phyloP scores from a whole-genome alignment of 2,113 vertebrate species.

The Burhinus bistriatus region DNA sequence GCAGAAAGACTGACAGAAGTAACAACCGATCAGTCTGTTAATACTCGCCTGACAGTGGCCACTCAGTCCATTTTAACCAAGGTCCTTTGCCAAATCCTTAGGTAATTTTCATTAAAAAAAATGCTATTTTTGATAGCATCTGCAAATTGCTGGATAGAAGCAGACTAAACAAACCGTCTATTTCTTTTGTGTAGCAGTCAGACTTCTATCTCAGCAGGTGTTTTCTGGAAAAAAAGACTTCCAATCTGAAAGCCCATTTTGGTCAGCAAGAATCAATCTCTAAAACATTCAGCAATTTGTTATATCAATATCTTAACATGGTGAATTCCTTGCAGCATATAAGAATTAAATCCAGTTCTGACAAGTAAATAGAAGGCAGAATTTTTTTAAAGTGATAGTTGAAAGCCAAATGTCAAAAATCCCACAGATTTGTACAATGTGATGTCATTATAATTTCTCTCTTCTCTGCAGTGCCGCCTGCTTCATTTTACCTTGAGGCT shows the following conservation, averaged over 20 bases:
- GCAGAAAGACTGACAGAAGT: constrained; percentile 62
- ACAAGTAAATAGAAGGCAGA: constrained; percentile 66
- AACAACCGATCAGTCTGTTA: constrained; percentile 69
- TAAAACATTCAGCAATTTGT: constrained; percentile 72
- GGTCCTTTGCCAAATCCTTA: constrained; percentile 54
- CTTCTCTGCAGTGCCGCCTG: constrained; percentile 5
- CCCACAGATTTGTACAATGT: constrained; percentile 30
- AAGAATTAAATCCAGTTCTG: constrained; percentile 64
- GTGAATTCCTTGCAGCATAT: constrained; percentile 30
- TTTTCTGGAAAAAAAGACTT: constrained; percentile 49
- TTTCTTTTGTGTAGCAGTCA: constrained; percentile 69
- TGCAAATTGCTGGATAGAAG: constrained; percentile 50
- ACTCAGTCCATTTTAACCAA: constrained; percentile 55
- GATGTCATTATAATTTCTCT: constrained; percentile 59
- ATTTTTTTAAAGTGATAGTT: constrained; percentile 50
- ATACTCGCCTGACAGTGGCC: constrained; percentile 34
- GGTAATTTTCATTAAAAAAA: constrained; percentile 68
- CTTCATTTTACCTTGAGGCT: constrained; percentile 38
- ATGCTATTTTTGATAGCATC: constrained; percentile 58
- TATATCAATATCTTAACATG: constrained; percentile 71
- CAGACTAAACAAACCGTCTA: constrained; percentile 50
- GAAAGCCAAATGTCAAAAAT: constrained; percentile 63
- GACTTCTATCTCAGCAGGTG: constrained; percentile 71
- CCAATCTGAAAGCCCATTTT: constrained; percentile 71
- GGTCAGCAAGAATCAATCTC: constrained; percentile 72